Evolutionary conservation across 2,888 invertebrate species (phyloP).

Genomic region (Drosophila dives): DNA sequence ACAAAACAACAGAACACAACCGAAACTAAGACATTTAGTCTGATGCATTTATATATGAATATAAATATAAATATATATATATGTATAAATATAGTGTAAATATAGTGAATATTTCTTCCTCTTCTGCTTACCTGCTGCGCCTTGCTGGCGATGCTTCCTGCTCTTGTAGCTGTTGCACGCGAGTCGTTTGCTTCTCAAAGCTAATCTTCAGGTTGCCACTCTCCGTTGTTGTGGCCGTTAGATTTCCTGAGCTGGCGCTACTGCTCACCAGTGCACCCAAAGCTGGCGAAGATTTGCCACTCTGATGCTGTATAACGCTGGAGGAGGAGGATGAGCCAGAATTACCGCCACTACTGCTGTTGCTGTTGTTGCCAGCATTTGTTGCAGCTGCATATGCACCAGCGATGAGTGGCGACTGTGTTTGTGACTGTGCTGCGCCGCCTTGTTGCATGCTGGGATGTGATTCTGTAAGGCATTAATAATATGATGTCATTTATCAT

Average conservation of each 20-base stretch:
- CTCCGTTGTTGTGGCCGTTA: slow-evolving; percentile 84
- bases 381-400: slow-evolving; percentile 50
- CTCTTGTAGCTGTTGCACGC: slow-evolving; percentile 85
- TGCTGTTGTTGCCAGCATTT: slow-evolving; percentile 23
- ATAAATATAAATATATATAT: not conserved
- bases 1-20: slow-evolving; percentile 60
- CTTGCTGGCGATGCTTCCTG: slow-evolving; percentile 86
- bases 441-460: slow-evolving; percentile 49
- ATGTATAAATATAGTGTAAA: not conserved
- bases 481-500: not conserved
- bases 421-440: slow-evolving; percentile 18
- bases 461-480: slow-evolving; percentile 37
- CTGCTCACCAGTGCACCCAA: slow-evolving; percentile 59
- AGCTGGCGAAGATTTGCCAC: slow-evolving; percentile 82
- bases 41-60: not conserved
- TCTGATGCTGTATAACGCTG: slow-evolving; percentile 80
- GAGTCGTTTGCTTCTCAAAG: slow-evolving; percentile 86
- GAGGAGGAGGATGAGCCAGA: slow-evolving; percentile 23
- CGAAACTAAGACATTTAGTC: slow-evolving; percentile 21
- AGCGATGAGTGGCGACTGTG: slow-evolving; percentile 56
- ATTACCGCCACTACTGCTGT: slow-evolving; percentile 11
- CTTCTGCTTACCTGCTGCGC: slow-evolving; percentile 86
- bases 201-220: slow-evolving; percentile 86
- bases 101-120: not conserved
- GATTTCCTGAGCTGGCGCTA: slow-evolving; percentile 67